Conservation (phyloP, 2,888 invertebrate genomes). For the Euspilapteryx auroguttella region DNA sequence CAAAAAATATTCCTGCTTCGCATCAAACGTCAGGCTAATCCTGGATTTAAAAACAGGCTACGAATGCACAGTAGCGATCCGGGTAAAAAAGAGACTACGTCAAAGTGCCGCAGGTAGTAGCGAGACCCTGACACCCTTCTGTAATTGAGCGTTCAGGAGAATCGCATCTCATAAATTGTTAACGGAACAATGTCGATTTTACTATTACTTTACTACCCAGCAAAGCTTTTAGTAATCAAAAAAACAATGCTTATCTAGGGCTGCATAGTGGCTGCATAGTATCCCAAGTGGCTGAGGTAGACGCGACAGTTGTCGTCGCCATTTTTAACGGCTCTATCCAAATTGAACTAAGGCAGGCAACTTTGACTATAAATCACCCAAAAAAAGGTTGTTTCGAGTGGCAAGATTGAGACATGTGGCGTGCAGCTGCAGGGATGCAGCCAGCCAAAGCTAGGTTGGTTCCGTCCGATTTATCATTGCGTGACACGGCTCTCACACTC, state of each 20-base stretch:
- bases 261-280: too few relatives aligned
- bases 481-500: slow-evolving; percentile 7
- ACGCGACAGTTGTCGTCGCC: slow-evolving; percentile 8
- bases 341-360: too few relatives aligned
- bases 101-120: slow-evolving; percentile 26
- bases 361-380: slow-evolving; percentile 34
- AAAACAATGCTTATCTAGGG: too few relatives aligned
- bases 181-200: too few relatives aligned
- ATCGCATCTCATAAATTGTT: too few relatives aligned
- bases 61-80: slow-evolving; percentile 14
- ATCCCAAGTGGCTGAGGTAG: too few relatives aligned
- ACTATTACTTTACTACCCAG: too few relatives aligned
- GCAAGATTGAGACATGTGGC: slow-evolving; percentile 45
- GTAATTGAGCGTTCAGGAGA: slow-evolving; percentile 23
- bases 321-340: slow-evolving; percentile 2
- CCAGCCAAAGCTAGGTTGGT: too few relatives aligned
- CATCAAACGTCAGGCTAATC: too few relatives aligned
- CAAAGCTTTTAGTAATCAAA: too few relatives aligned
- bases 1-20: too few relatives aligned
- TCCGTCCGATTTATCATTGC: slow-evolving; percentile 13
- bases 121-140: slow-evolving; percentile 14
- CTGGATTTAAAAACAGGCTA: neutral
- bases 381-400: slow-evolving; percentile 29
- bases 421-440: slow-evolving; percentile 43
- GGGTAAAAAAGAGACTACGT: slow-evolving; percentile 15